Evolutionary conservation across 2,888 invertebrate genomes (phyloP), one percentile per base, ranked within the genome.

Genomic region (Agelastica alni): DNA sequence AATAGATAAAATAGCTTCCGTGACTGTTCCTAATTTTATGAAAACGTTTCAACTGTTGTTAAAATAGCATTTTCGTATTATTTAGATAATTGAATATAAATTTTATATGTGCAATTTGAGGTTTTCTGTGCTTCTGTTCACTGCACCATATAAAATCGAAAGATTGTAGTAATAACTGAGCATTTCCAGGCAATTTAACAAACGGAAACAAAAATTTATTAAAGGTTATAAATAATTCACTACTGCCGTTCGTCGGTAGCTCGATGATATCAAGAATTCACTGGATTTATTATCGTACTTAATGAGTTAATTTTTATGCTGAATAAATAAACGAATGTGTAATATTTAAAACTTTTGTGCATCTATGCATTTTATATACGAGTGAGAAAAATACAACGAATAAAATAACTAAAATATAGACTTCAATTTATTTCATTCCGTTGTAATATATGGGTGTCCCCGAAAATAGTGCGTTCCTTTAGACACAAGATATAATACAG

Each of bases 171-270:
- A 37, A 51, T 46, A 47, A 51, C 34, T 51, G 43, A 56, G 46
- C 31, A 56, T 56, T 56, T 56, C 56, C 47, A 44, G 30, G 47
- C 56, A 56, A 56, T 56, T 56, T 56, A 56, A 56, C 56, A 28
- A 51, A 56, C 56, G 51, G 56, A 56, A 56, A 56, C 56, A 51
- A 47, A 51, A 51, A 51, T 56, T 43, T 43, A 56, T 32, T 41
- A 47, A 46, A 20, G 18, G 47, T 22, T 16, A 47, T 56, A 51
- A 42, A 51, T 56, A 51, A 56, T 47, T 47, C 43, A 43, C 18
- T 4, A 41, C 22, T 17, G 32, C 22, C 20, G 32, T 41, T 18
- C 18, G 30, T 17, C 31, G 31, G 20, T 18, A 39, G 45, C 34
- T 34, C 45, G 45, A 45, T 45, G 34, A 45, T 14, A 45, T 18